Evolutionary conservation across 2,888 invertebrate genomes (phyloP).

Genomic region (Drosophila peninsularis): DNA sequence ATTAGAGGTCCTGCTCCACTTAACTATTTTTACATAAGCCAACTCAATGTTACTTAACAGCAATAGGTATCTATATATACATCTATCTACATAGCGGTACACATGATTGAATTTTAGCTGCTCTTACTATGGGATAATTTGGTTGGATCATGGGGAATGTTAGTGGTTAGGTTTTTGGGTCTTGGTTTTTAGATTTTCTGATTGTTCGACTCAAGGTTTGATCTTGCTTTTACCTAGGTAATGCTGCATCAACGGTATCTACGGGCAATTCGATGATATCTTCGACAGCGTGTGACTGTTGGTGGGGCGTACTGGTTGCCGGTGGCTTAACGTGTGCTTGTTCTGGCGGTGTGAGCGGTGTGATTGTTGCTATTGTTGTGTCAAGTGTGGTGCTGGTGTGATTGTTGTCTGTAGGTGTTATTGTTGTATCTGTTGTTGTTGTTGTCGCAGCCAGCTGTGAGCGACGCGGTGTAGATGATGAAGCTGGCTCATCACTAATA

Average conservation of each 20-base stretch:
- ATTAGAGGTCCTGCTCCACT: neutral
- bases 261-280: conserved; percentile 80
- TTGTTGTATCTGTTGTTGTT: conserved; percentile 28
- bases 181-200: neutral
- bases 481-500: conserved; percentile 66
- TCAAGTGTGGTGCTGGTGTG: conserved; percentile 73
- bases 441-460: conserved; percentile 54
- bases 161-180: neutral
- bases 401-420: conserved; percentile 61
- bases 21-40: neutral
- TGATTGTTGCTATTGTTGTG: conserved; percentile 68
- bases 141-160: neutral
- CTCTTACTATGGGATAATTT: neutral
- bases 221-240: conserved; percentile 76
- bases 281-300: conserved; percentile 60
- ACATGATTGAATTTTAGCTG: neutral
- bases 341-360: conserved; percentile 77
- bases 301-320: conserved; percentile 75
- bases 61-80: neutral
- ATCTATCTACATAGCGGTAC: neutral
- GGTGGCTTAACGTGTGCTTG: conserved; percentile 65
- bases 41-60: neutral
- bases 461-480: conserved; percentile 78
- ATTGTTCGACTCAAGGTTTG: conserved; percentile 6
- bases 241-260: conserved; percentile 81